Percentiles rank a stretch among this genome's conserved stretches.
phyloP scores from a whole-genome alignment of 1,140 invertebrate genomes.

The Conopomorpha cramerella region DNA sequence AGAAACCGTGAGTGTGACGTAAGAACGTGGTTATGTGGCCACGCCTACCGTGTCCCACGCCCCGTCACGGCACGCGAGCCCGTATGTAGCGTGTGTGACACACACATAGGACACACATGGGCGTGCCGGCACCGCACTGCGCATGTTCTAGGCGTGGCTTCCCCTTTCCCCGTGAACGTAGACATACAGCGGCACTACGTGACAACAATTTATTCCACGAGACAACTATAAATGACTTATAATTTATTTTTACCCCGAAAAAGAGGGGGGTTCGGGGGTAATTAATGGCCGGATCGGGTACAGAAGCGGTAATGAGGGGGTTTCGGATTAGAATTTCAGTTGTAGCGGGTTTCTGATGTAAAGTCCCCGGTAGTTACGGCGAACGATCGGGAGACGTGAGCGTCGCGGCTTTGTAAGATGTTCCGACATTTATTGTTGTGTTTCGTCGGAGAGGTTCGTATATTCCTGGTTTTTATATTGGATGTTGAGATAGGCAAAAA shows the following conservation, averaged over 20 bases:
- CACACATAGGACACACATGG: slow-evolving; percentile 15
- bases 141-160: slow-evolving; percentile 40
- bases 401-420: too few species aligned
- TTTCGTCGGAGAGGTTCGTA: too few species aligned
- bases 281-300: slow-evolving; percentile 57
- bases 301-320: slow-evolving; percentile 52
- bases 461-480: too few species aligned
- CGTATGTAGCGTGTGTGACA: slow-evolving; percentile 21
- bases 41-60: slow-evolving; percentile 29
- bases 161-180: slow-evolving; percentile 16
- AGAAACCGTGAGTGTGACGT: too few species aligned
- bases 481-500: too few species aligned
- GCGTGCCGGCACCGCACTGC: slow-evolving; percentile 27
- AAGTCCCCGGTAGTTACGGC: too few species aligned
- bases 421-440: too few species aligned
- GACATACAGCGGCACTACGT: too few species aligned
- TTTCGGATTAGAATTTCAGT: slow-evolving; percentile 57
- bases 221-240: slow-evolving; percentile 54
- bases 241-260: slow-evolving; percentile 58
- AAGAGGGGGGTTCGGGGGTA: slow-evolving; percentile 44
- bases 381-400: too few species aligned
- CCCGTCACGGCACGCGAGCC: slow-evolving; percentile 20
- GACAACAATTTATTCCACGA: slow-evolving; percentile 44
- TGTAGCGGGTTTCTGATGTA: slow-evolving; percentile 42
- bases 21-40: too few species aligned